Conservation (phyloP, 2,888 invertebrate genomes). For the Myopa testacea region DNA sequence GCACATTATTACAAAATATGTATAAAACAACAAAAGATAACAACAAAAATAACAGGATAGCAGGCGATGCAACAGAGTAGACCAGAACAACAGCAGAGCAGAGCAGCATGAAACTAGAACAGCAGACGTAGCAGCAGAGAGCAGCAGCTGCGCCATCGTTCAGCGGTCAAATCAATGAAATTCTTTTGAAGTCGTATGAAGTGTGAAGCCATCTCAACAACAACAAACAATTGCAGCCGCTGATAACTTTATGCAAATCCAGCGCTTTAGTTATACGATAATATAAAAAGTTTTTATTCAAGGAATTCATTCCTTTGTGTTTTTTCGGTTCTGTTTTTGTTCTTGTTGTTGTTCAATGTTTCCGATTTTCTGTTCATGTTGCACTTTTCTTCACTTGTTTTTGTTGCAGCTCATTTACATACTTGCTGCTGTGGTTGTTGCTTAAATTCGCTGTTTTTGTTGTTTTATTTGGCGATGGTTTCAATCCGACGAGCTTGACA, state of each 20-base stretch:
- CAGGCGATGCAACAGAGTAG: neutral
- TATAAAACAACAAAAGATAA: neutral
- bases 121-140: neutral
- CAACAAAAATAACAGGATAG: neutral
- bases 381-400: neutral
- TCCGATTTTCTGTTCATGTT: neutral
- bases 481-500: neutral
- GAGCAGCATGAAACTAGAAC: neutral
- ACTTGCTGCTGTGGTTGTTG: neutral
- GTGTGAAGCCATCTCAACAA: neutral
- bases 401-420: neutral
- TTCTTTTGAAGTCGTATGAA: conserved; percentile 1
- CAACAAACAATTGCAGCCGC: neutral
- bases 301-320: conserved; percentile 4
- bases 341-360: neutral
- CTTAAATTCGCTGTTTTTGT: neutral
- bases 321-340: neutral
- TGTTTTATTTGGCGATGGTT: neutral
- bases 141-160: too few species aligned
- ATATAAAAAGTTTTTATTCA: neutral
- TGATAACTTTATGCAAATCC: conserved; percentile 10
- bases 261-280: neutral
- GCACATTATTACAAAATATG: conserved; percentile 12
- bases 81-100: neutral
- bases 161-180: conserved; percentile 9